Percentiles rank a stretch among this genome's conserved stretches.
phyloP scores from a whole-genome alignment of 2,113 vertebrate species.

The Elgaria multicarinata region DNA sequence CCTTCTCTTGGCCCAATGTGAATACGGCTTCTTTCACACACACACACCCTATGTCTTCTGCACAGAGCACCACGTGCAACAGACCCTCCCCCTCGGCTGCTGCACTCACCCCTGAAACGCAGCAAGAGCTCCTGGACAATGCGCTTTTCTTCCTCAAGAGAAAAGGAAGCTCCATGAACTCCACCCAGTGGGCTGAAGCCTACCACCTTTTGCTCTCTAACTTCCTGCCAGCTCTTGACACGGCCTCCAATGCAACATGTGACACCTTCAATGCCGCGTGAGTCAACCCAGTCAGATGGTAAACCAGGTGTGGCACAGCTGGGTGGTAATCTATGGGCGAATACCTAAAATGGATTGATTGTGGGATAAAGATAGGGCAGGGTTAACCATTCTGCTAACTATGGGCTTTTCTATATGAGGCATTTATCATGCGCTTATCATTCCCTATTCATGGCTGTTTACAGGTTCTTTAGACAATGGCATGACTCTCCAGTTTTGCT shows the following conservation, averaged over 20 bases:
- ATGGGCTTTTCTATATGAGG: too few relatives aligned
- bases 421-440: too few relatives aligned
- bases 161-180: constrained; percentile 17
- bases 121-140: constrained; percentile 24
- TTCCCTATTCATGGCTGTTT: too few relatives aligned
- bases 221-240: constrained; percentile 32
- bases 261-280: constrained; percentile 46
- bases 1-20: background rate
- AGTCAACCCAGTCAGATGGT: constrained; percentile 13
- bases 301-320: too few relatives aligned
- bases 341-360: too few relatives aligned
- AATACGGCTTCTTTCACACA: background rate
- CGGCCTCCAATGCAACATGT: constrained; percentile 26
- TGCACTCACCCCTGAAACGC: background rate
- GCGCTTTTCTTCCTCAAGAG: constrained; percentile 19
- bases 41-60: background rate
- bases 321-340: too few relatives aligned
- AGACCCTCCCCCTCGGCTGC: background rate
- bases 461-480: too few relatives aligned
- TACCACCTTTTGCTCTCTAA: constrained; percentile 41
- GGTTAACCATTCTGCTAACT: too few relatives aligned
- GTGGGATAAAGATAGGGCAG: too few relatives aligned
- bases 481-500: too few relatives aligned
- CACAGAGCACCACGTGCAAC: constrained; percentile 11
- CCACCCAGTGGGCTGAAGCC: constrained; percentile 37